Evolutionary conservation across 2,888 invertebrate species (phyloP).

Genomic region (Drosophila mimica): DNA sequence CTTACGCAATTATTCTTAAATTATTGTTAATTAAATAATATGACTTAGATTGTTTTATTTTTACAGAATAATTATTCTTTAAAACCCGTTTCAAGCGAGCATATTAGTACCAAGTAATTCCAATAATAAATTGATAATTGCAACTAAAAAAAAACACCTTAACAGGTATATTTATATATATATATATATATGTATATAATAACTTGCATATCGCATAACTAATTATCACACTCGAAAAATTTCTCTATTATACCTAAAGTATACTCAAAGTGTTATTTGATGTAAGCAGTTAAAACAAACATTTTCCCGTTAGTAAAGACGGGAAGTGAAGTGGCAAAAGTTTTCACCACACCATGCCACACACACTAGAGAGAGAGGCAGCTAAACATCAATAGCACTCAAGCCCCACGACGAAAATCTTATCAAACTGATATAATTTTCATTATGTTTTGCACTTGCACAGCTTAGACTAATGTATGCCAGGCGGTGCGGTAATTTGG

Average conservation of each 20-base stretch:
- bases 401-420: constrained; percentile 60
- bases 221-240: neutral
- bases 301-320: neutral
- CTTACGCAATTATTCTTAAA: no score
- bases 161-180: neutral
- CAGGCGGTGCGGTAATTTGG: constrained; percentile 13
- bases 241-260: neutral
- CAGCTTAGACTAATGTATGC: constrained; percentile 70
- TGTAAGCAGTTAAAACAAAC: neutral
- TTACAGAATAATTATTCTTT: no score
- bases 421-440: constrained; percentile 79
- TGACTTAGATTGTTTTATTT: no score
- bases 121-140: no score
- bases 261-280: neutral
- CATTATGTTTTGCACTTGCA: constrained; percentile 76
- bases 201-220: no score
- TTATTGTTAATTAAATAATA: no score
- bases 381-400: constrained; percentile 32
- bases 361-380: neutral
- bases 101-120: no score
- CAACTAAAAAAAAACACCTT: neutral
- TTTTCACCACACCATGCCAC: constrained; percentile 42
- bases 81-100: no score
- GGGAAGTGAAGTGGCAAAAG: constrained; percentile 41
- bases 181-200: neutral